Percentiles rank a stretch among this genome's conserved stretches.
Evolutionary conservation across 2,113 vertebrate species (phyloP).

Genomic region (Notechis scutatus): DNA sequence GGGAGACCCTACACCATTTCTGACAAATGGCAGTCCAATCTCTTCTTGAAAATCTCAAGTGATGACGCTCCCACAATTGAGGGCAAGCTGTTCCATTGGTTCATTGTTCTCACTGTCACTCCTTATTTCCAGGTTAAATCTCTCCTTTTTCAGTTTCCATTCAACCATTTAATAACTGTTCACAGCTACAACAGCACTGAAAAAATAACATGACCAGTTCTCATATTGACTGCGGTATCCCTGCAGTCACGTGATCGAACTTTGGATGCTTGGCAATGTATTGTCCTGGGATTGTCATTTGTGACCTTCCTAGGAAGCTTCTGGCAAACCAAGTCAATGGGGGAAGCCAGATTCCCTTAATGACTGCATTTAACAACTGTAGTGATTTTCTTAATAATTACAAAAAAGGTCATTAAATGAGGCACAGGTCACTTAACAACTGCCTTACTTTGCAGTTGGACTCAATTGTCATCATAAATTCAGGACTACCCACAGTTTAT

Average conservation of each 20-base stretch:
- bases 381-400: not conserved
- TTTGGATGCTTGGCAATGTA: not conserved
- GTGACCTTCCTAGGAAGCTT: not conserved
- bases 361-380: not conserved
- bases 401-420: not conserved
- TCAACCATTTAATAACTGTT: not conserved
- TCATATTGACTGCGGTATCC: not conserved
- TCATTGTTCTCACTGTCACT: too few species aligned
- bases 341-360: not conserved
- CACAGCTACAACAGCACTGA: not conserved
- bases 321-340: not conserved
- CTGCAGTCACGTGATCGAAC: not conserved
- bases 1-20: too few species aligned
- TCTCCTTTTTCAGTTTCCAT: too few species aligned
- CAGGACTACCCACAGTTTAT: not conserved
- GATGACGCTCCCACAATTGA: too few species aligned
- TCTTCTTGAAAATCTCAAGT: too few species aligned
- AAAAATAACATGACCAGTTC: not conserved
- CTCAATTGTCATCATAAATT: too few species aligned
- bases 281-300: not conserved
- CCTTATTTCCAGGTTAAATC: too few species aligned
- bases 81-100: too few species aligned
- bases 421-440: too few species aligned
- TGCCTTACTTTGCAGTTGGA: too few species aligned
- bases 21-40: too few species aligned